Conservation (phyloP, 2,113 vertebrate genomes). For the Thryonomys swinderianus region DNA sequence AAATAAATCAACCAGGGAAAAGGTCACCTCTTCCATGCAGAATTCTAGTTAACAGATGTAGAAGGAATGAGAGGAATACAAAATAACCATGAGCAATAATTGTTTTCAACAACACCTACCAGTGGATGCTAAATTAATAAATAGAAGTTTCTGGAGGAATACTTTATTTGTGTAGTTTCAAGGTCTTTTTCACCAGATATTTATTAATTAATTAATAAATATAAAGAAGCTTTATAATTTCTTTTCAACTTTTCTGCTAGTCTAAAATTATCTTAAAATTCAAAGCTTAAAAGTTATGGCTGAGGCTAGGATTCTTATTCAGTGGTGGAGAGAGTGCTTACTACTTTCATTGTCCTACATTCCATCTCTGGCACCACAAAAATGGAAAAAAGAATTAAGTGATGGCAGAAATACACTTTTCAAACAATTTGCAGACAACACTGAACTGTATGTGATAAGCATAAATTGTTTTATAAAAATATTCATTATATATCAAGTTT, state of each 20-base stretch:
- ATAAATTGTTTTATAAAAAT: background rate
- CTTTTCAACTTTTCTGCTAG: background rate
- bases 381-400: background rate
- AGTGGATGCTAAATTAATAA: background rate
- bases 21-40: background rate
- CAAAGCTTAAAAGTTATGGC: background rate
- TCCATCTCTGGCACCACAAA: background rate
- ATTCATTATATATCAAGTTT: background rate
- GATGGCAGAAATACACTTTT: background rate
- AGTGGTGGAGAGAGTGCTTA: no score
- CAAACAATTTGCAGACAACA: background rate
- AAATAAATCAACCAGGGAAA: background rate
- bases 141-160: background rate
- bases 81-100: background rate
- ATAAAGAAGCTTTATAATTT: background rate
- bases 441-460: background rate
- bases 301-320: background rate
- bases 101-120: background rate
- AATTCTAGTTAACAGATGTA: constrained; percentile 29
- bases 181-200: background rate
- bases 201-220: constrained; percentile 27
- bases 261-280: constrained; percentile 13
- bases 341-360: background rate
- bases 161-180: background rate
- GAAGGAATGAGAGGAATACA: background rate